Conservation (phyloP, 2,888 invertebrate genomes). For the Chrysolina americana region DNA sequence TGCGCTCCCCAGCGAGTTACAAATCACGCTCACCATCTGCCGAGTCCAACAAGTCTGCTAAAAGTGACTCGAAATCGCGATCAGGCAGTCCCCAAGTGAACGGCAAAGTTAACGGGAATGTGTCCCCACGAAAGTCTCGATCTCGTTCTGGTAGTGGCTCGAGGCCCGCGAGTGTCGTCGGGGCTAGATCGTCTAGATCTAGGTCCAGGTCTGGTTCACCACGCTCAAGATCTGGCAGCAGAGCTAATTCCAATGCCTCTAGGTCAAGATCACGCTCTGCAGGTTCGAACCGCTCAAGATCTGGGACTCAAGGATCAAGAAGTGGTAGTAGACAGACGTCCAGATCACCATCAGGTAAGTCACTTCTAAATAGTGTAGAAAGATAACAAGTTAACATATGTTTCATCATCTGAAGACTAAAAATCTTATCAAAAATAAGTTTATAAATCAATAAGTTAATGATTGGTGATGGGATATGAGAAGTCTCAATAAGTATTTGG, state of each 20-base stretch:
- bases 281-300: slow-evolving; percentile 51
- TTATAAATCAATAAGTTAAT: too few relatives aligned
- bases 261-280: slow-evolving; percentile 59
- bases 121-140: slow-evolving; percentile 39
- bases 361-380: background rate
- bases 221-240: slow-evolving; percentile 39
- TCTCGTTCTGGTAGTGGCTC: slow-evolving; percentile 56
- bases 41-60: slow-evolving; percentile 54
- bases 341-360: slow-evolving; percentile 54
- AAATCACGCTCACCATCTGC: slow-evolving; percentile 58
- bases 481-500: too few relatives aligned
- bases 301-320: slow-evolving; percentile 47
- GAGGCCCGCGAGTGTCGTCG: slow-evolving; percentile 57
- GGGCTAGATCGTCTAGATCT: slow-evolving; percentile 58
- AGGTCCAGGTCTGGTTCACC: slow-evolving; percentile 61
- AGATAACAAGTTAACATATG: too few relatives aligned
- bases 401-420: too few relatives aligned
- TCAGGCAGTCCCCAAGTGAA: slow-evolving; percentile 43
- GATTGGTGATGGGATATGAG: too few relatives aligned
- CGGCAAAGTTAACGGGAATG: slow-evolving; percentile 46
- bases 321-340: slow-evolving; percentile 53
- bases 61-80: slow-evolving; percentile 39
- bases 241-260: slow-evolving; percentile 55
- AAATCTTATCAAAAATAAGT: too few relatives aligned
- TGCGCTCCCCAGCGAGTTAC: slow-evolving; percentile 45